phyloP scores from a whole-genome alignment of 1,140 invertebrate species.

The Odontomachus brunneus region DNA sequence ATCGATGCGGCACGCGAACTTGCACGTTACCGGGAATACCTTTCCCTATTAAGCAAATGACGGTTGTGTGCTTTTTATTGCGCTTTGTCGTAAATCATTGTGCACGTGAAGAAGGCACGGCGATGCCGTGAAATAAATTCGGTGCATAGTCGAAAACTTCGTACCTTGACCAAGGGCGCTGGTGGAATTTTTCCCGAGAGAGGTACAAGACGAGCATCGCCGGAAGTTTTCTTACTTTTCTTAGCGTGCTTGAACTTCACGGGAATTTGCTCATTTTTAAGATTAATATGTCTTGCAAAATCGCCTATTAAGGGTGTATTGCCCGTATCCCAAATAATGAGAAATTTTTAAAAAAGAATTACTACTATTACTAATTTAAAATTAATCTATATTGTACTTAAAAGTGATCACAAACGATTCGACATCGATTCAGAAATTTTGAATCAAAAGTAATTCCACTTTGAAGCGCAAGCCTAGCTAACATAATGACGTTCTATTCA shows the following conservation, averaged over 20 bases:
- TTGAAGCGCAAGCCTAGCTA: too few relatives aligned
- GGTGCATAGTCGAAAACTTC: conserved; percentile 20
- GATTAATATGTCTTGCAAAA: too few relatives aligned
- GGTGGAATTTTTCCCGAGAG: not conserved
- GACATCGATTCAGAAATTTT: too few relatives aligned
- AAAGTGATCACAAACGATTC: too few relatives aligned
- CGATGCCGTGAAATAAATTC: conserved; percentile 23
- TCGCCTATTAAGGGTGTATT: too few relatives aligned
- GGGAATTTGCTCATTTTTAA: not conserved
- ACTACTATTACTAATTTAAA: too few relatives aligned
- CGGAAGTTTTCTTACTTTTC: conserved; percentile 3
- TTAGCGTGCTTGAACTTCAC: not conserved
- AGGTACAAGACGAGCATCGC: not conserved
- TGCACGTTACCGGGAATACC: conserved; percentile 49
- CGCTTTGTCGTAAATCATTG: conserved; percentile 44
- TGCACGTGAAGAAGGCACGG: conserved; percentile 1
- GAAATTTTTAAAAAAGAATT: too few relatives aligned
- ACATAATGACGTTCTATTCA: too few relatives aligned
- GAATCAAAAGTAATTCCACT: too few relatives aligned
- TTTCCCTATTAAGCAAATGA: conserved; percentile 52
- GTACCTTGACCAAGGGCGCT: not conserved
- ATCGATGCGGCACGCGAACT: conserved; percentile 49
- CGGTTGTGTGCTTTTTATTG: conserved; percentile 30
- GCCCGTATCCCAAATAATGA: too few relatives aligned
- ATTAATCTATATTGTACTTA: too few relatives aligned